phyloP scores from a whole-genome alignment of 2,797 vertebrate species.

The Merluccius polli region DNA sequence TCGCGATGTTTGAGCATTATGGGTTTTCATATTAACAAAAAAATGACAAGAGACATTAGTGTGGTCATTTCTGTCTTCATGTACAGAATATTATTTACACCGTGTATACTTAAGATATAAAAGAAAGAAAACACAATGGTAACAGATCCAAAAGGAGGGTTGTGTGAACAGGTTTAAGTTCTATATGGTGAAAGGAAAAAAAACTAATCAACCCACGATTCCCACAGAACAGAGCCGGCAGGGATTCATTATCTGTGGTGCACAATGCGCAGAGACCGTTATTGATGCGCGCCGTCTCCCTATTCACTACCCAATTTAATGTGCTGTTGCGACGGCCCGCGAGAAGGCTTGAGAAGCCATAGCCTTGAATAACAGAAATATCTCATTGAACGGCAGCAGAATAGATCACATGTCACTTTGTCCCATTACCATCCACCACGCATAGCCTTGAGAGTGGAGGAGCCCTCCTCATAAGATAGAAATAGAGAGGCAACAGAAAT shows the following conservation, averaged over 20 bases:
- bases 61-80: not conserved
- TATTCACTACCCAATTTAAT: not conserved
- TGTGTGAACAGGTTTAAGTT: no score
- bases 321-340: not conserved
- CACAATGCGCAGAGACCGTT: not conserved
- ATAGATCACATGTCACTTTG: constrained; percentile 53
- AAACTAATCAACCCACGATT: not conserved
- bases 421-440: constrained; percentile 51
- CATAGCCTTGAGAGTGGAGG: constrained; percentile 53
- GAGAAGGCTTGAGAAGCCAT: not conserved
- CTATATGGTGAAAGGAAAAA: not conserved
- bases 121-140: not conserved
- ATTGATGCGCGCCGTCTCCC: not conserved
- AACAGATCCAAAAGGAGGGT: not conserved
- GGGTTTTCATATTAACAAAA: not conserved
- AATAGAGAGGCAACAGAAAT: constrained; percentile 47
- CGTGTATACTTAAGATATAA: no score
- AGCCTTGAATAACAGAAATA: not conserved
- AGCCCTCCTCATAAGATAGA: constrained; percentile 44
- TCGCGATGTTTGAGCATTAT: not conserved
- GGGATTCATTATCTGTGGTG: not conserved
- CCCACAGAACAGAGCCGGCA: not conserved
- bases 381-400: not conserved
- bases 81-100: not conserved
- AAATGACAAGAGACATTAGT: not conserved